A percentile compares a stretch with the other conserved stretches of the same genome.
These are phyloP conservation scores for Gryon sp. DNA, from an alignment of 1,140 invertebrate genomes.

Conservation along the genomic window DNA sequence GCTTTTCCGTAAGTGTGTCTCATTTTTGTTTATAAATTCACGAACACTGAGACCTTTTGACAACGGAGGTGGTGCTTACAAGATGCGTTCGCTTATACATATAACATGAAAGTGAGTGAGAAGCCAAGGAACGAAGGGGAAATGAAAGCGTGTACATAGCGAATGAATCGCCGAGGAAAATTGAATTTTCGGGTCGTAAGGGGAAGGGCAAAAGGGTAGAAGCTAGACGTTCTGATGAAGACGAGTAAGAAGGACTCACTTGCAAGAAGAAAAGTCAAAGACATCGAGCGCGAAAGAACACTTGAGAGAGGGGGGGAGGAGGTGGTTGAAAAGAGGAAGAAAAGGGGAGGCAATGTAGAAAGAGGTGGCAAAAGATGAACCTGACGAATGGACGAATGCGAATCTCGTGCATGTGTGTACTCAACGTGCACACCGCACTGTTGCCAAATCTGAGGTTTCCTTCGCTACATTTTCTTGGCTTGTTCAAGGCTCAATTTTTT, in stretches of 20 bases:
- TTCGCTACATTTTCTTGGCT: conserved; percentile 22
- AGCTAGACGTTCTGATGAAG: conserved; percentile 28
- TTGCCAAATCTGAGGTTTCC: conserved; percentile 33
- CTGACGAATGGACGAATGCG: conserved; percentile 30
- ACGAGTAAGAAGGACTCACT: conserved; percentile 8
- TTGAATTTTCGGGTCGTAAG: conserved; percentile 42
- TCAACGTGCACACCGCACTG: conserved; percentile 7
- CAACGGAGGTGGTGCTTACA: conserved; percentile 22
- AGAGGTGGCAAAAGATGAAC: conserved; percentile 26
- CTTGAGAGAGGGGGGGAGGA: no score
- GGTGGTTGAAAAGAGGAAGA: no score
- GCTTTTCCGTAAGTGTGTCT: no score
- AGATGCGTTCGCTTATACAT: conserved; percentile 38
- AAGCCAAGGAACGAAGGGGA: conserved; percentile 22
- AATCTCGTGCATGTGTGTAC: conserved; percentile 25
- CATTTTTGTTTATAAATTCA: conserved; percentile 45
- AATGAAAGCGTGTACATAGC: conserved; percentile 11
- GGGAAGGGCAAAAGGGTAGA: conserved; percentile 5
- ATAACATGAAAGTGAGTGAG: conserved; percentile 48
- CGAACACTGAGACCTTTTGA: conserved; percentile 27
- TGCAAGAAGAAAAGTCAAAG: conserved; percentile 41
- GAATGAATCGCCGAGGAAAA: conserved; percentile 43
- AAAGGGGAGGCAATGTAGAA: not conserved
- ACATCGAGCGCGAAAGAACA: conserved; percentile 9
- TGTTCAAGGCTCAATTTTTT: conserved; percentile 15